phyloP scores from a whole-genome alignment of 2,797 vertebrate genomes.

The Semotilus atromaculatus region DNA sequence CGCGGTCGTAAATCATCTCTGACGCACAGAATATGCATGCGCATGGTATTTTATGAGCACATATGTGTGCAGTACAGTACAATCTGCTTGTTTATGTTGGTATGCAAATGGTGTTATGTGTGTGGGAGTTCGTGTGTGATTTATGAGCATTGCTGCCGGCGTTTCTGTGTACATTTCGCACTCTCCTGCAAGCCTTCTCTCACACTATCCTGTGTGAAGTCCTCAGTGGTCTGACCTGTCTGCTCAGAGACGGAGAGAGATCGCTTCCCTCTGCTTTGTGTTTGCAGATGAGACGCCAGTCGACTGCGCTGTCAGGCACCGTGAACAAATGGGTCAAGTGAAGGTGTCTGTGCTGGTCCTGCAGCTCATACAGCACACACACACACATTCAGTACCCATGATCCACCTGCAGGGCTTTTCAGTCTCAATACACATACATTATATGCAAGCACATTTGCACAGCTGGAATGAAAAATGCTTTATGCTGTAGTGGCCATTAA shows the following conservation, averaged over 20 bases:
- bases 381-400: background rate
- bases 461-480: background rate
- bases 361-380: background rate
- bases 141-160: constrained; percentile 25
- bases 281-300: constrained; percentile 24
- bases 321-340: background rate
- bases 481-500: background rate
- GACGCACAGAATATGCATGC: background rate
- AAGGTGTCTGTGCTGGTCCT: background rate
- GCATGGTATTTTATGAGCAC: background rate
- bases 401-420: constrained; percentile 11
- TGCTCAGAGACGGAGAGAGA: constrained; percentile 3
- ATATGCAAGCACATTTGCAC: background rate
- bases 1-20: background rate
- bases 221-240: constrained; percentile 40
- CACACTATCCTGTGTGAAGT: constrained; percentile 28
- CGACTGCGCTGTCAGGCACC: constrained; percentile 15
- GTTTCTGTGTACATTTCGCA: constrained; percentile 17
- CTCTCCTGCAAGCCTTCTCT: constrained; percentile 14
- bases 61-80: constrained; percentile 23
- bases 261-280: constrained; percentile 13
- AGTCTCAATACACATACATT: background rate
- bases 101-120: background rate
- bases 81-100: background rate
- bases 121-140: background rate